Evolutionary conservation across 92 coral and sea anemone species (phyloP), one percentile per base, ranked within the genome.

Genomic region (Pocillopora grandis): DNA sequence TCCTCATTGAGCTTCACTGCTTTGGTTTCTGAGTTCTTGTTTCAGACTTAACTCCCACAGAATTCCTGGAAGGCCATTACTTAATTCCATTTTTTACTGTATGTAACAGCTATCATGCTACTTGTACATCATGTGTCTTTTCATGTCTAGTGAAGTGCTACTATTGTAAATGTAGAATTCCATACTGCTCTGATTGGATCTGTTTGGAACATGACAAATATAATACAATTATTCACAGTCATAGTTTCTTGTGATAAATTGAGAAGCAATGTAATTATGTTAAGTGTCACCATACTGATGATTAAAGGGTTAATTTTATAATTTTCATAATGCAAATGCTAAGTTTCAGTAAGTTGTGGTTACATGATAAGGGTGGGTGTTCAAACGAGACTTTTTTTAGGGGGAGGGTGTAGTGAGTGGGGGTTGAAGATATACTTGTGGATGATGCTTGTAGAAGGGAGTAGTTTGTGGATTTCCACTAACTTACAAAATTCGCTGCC

Each of bases 341-440:
- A 5, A 60, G 64, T 60, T 60, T 70, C 52, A 70, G 75, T 70
- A 1, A 70, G 75, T 70, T 70, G 75, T 70, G 55, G 75, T 70
- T 31, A 31, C 17, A 70, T 9, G 75, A 70, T 21, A 70, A 31
- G 4, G 33, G 75, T 70, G 55, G 15, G 13, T 8, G 64, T 60
- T 27, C 31, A 27, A 11, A 36, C 75, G 35, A 70, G 75, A 70
- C 0, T 70, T 70, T 21, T 21, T 70, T 23, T 21, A 52, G 75
- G 75, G 55, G 75, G 75, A 70, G 33, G 75, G 75, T 70, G 75
- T 70, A 70, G 75, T 42, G 71, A 52, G 75, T 70, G 75, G 27
- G 27, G 55, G 75, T 70, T 70, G 55, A 70, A 70, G 75, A 70
- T 52, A 10, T 70, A 70, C 75, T 52, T 70, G 75, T 70, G 75